Base-by-base conservation (phyloP, 2,888 invertebrate genomes). In the Merodon equestris region DNA sequence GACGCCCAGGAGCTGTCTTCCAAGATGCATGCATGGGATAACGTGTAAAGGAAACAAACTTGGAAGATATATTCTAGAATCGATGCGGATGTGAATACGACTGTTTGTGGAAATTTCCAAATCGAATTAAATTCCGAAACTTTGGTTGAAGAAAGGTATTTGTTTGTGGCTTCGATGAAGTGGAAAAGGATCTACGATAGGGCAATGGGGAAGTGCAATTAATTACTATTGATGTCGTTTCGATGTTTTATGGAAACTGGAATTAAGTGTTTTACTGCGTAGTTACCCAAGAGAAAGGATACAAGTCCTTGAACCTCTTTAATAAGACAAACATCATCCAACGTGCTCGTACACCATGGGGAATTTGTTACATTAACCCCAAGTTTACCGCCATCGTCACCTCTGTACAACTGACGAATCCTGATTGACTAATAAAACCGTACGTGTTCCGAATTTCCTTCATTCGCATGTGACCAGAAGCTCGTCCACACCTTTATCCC, bases 381-480 rank as follows among this genome's bases (percentile, higher is more conserved):
- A 58, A 58, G 57, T 34, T 58, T 15, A 64, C 68, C 79, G 19
- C 40, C 64, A 73, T 79, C 79, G 68, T 70, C 79, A 74, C 74
- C 79, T 79, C 34, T 14, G 38, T 42, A 44, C 50, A 73, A 79
- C 67, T 73, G 73, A 68, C 60, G 60, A 60, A 74, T 79, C 84
- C 87, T 86, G 87, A 87, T 87, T 86, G 86, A 87, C 87, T 85
- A 86, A 87, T 86, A 87, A 86, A 86, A 86, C 66, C 64, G 82
- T 84, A 87, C 86, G 86, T 87, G 86, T 86, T 83, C 81, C 84
- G 87, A 79, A 79, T 73, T 53, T 63, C n/a, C 36, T 73, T 56
- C 38, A 18, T 42, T 40, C 54, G 42, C 18, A 14, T 36, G 9
- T 44, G 38, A 14, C 15, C 10, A 4, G 42, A 13, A 40, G 53